A percentile compares a stretch with the other conserved stretches of the same genome.
Evolutionary conservation across 2,113 vertebrate genomes (phyloP).

Genomic region (Scophthalmus maximus): DNA sequence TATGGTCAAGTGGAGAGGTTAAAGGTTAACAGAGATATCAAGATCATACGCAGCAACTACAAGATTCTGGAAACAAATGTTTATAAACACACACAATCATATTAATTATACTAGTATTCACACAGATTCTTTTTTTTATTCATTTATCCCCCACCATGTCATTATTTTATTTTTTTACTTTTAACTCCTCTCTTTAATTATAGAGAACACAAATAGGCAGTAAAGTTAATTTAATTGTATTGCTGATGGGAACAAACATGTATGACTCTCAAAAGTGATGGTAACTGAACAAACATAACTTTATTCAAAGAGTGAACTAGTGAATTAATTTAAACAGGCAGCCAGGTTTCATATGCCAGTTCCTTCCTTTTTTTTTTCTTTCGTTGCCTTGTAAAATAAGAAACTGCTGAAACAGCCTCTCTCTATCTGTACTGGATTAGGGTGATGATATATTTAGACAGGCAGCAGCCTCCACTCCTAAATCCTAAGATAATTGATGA

Average conservation of each 20-base stretch:
- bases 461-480: neutral
- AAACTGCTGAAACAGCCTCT: conserved; percentile 2
- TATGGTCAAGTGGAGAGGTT: conserved; percentile 19
- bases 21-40: neutral
- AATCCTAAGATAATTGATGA: conserved; percentile 6
- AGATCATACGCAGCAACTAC: neutral
- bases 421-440: neutral
- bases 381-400: neutral
- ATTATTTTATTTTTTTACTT: too few species aligned
- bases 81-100: too few species aligned
- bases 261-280: neutral
- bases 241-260: neutral
- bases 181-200: too few species aligned
- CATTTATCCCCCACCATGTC: too few species aligned
- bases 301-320: neutral
- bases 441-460: conserved; percentile 10
- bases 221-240: neutral
- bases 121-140: too few species aligned
- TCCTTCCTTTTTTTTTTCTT: too few species aligned
- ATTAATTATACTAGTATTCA: too few species aligned
- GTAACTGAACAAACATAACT: neutral
- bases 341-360: too few species aligned
- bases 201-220: neutral
- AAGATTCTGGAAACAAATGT: neutral
- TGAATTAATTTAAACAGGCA: too few species aligned